Evolutionary conservation across 1,140 invertebrate genomes (phyloP).

Genomic region (Vollenhovia emeryi): DNA sequence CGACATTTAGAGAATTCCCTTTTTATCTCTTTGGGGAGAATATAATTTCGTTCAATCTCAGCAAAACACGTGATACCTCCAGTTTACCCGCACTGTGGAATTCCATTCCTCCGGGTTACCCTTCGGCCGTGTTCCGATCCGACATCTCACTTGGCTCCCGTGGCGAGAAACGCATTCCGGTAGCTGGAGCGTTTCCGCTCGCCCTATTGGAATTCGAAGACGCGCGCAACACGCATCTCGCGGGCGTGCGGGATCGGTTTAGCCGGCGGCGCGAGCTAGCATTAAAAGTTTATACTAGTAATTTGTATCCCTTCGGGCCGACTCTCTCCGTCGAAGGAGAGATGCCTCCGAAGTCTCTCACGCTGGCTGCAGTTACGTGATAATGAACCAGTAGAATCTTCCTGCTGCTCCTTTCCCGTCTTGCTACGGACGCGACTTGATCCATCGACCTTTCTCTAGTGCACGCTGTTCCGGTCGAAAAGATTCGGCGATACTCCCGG

Average conservation of each 20-base stretch:
- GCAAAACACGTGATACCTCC: background rate
- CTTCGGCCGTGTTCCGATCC: background rate
- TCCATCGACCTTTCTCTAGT: background rate
- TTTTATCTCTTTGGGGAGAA: background rate
- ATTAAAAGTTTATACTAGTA: slow-evolving; percentile 77
- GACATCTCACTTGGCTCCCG: slow-evolving; percentile 10
- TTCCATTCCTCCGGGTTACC: slow-evolving; percentile 4
- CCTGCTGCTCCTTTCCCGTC: slow-evolving; percentile 13
- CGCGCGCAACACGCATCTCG: slow-evolving; percentile 57
- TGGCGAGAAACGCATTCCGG: slow-evolving; percentile 45
- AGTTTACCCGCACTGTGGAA: background rate
- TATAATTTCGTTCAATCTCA: background rate
- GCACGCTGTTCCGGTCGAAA: slow-evolving; percentile 34
- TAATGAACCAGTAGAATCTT: slow-evolving; percentile 67
- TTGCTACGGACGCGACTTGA: background rate
- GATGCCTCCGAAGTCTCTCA: slow-evolving; percentile 70
- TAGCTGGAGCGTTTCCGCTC: slow-evolving; percentile 44
- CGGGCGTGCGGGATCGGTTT: slow-evolving; percentile 65
- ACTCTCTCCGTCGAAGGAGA: slow-evolving; percentile 26
- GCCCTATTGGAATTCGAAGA: slow-evolving; percentile 65
- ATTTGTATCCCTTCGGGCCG: slow-evolving; percentile 67
- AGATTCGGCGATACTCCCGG: background rate
- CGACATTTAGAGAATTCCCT: background rate
- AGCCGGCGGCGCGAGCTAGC: slow-evolving; percentile 55
- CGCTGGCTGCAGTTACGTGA: slow-evolving; percentile 68